Base-by-base conservation (phyloP, 2,797 vertebrate species). In the Brotula barbata region DNA sequence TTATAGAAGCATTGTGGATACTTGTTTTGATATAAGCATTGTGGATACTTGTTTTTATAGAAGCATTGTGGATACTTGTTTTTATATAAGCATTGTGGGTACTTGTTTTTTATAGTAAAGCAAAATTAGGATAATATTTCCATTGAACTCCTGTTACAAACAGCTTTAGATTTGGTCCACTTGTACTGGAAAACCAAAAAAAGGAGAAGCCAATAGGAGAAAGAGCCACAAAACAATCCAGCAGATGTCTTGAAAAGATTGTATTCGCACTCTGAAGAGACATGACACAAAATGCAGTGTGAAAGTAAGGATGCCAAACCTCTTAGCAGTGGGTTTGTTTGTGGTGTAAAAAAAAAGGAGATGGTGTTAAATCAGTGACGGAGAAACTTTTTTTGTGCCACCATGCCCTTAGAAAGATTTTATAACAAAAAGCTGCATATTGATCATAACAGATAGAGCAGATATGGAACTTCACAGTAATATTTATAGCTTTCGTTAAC, bases 291-390 rank as follows among this genome's bases (percentile, higher is more conserved):
- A 59, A 70, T 59, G 44, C 52, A 43, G 41, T 19, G 34, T 23
- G 41, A 23, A 47, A 10, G 16, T 14, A 7, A 12, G 33, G 5
- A 6, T 65, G 44, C 37, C 42, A 52, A 49, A n/a, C 22, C 25
- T 47, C 16, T 54, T 5, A 22, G 23, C 21, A 7, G 28, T 22
- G 25, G 23, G 17, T 8, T 7, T 12, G 33, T 49, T 58, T 63
- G 53, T 71, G 62, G 25, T 28, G n/a, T n/a, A n/a, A n/a, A n/a
- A n/a, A n/a, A n/a, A n/a, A n/a, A 7, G 39, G 5, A 50, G 34
- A n/a, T 9, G 12, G 31, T 17, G 20, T n/a, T 40, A 28, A 25
- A 50, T 28, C 17, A 20, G 17, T 10, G 1, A 16, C 16, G 2
- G 16, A 33, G 5, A 33, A 6, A 9, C 31, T 33, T 11, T 8